Evolutionary conservation across 2,888 invertebrate species (phyloP).

Genomic region (Rhingia campestris): DNA sequence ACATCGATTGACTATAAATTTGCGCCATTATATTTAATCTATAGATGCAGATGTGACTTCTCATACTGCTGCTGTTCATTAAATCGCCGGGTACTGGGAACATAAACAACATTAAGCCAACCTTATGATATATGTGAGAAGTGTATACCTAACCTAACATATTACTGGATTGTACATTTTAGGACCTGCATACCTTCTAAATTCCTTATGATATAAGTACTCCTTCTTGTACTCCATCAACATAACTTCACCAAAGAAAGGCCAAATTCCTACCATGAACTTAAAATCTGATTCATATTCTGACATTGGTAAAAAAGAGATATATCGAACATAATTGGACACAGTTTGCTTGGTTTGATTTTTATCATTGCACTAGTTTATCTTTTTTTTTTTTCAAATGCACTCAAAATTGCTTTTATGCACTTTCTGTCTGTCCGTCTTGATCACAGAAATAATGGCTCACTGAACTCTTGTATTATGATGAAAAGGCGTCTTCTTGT

Average conservation of each 20-base stretch:
- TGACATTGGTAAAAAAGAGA: constrained; percentile 38
- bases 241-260: neutral
- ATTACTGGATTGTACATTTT: no score
- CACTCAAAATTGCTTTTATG: constrained; percentile 18
- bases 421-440: constrained; percentile 23
- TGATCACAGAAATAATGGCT: constrained; percentile 36
- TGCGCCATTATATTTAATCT: no score
- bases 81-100: no score
- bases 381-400: constrained; percentile 21
- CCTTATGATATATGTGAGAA: no score
- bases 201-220: no score
- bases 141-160: no score
- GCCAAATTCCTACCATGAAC: constrained; percentile 10
- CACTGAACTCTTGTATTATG: constrained; percentile 30
- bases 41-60: no score
- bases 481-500: constrained; percentile 28
- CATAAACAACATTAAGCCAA: no score
- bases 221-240: neutral
- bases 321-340: constrained; percentile 55
- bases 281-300: constrained; percentile 35
- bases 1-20: no score
- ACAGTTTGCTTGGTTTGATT: constrained; percentile 44
- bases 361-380: constrained; percentile 12
- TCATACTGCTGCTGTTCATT: no score
- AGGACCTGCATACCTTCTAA: no score